A percentile compares a stretch with the other conserved stretches of the same genome.
These are phyloP conservation scores for Pammene fasciana DNA, from an alignment of 2,888 invertebrate species.

Conservation along the genomic window DNA sequence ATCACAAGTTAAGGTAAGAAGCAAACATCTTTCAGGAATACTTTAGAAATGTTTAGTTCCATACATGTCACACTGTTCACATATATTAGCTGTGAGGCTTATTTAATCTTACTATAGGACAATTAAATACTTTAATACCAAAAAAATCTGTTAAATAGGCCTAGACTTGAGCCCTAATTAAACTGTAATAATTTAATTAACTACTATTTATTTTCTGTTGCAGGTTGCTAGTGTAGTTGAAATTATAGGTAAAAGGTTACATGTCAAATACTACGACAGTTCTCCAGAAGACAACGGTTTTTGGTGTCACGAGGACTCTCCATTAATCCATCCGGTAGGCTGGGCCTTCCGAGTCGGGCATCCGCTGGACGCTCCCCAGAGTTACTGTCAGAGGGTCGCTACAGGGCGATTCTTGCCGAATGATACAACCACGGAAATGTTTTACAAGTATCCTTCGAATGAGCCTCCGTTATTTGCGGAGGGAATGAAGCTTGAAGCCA, in stretches of 20 bases:
- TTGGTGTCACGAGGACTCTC: slow-evolving; percentile 98
- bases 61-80: no score
- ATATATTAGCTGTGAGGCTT: no score
- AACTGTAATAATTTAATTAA: slow-evolving; percentile 62
- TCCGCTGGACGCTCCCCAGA: slow-evolving; percentile 91
- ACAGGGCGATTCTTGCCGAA: slow-evolving; percentile 88
- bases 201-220: slow-evolving; percentile 44
- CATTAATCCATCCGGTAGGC: slow-evolving; percentile 97
- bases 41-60: no score
- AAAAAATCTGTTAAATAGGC: no score
- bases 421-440: slow-evolving; percentile 92
- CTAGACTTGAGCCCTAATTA: background rate
- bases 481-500: slow-evolving; percentile 98
- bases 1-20: slow-evolving; percentile 89
- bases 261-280: slow-evolving; percentile 94
- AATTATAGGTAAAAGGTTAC: slow-evolving; percentile 95
- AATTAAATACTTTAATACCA: no score
- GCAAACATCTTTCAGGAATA: slow-evolving; percentile 3
- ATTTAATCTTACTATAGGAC: no score
- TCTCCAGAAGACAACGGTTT: slow-evolving; percentile 92
- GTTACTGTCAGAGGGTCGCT: slow-evolving; percentile 89
- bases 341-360: slow-evolving; percentile 97
- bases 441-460: slow-evolving; percentile 84
- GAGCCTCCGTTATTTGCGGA: slow-evolving; percentile 86
- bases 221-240: slow-evolving; percentile 93